Conservation (phyloP, 2,113 vertebrate genomes). For the Opisthocomus hoazin region DNA sequence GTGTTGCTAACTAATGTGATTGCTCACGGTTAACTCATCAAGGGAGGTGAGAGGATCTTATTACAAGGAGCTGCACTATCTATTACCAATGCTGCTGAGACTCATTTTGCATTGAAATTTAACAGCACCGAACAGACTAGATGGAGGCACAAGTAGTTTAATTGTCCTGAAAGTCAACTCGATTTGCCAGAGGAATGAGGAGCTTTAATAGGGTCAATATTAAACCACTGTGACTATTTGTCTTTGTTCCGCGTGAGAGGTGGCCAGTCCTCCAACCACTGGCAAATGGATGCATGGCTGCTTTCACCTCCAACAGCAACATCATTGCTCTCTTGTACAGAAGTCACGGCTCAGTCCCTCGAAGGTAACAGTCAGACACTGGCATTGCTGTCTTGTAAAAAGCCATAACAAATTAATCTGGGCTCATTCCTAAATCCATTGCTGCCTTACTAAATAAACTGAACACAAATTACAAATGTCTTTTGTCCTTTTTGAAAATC, state of each 20-base stretch:
- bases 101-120: neutral
- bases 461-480: neutral
- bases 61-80: neutral
- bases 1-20: neutral
- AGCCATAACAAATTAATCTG: neutral
- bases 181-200: neutral
- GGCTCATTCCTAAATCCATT: neutral
- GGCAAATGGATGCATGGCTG: accelerated
- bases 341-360: neutral
- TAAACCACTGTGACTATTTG: neutral
- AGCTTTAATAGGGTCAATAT: neutral
- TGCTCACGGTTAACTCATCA: neutral
- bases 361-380: neutral
- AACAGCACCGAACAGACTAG: neutral
- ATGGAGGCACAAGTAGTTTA: neutral
- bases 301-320: neutral
- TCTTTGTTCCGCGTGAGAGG: neutral
- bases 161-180: neutral
- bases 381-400: neutral
- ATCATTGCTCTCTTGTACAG: neutral
- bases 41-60: neutral
- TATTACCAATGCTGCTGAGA: neutral
- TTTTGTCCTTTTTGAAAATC: neutral
- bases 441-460: neutral
- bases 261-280: neutral